Conservation (phyloP, 2,888 invertebrate genomes). For the Bellardia bayeri region DNA sequence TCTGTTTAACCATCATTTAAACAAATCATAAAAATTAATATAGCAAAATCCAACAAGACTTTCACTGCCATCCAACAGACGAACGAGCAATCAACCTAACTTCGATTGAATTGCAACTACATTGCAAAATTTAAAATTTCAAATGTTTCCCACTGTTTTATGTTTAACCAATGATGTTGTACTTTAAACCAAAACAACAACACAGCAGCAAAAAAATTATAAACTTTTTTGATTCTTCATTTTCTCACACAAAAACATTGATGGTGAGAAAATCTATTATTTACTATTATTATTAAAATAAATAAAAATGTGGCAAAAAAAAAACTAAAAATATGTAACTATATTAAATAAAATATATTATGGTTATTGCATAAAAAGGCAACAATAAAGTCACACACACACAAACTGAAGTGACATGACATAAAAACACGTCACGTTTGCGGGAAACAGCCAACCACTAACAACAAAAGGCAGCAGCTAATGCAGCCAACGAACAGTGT, state of each 20-base stretch:
- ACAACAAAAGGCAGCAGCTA: constrained; percentile 24
- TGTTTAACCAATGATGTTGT: neutral
- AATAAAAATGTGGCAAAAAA: constrained; percentile 14
- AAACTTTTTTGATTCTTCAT: constrained; percentile 28
- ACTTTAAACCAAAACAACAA: neutral
- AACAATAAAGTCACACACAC: constrained; percentile 19
- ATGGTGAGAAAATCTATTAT: constrained; percentile 68
- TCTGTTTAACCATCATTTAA: no score
- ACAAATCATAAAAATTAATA: no score
- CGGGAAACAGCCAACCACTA: constrained; percentile 53
- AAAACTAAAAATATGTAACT: neutral
- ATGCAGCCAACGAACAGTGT: neutral
- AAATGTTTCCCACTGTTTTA: constrained; percentile 30
- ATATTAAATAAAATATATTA: constrained; percentile 40
- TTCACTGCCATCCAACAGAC: neutral
- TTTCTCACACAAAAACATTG: constrained; percentile 54
- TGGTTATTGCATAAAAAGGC: constrained; percentile 34
- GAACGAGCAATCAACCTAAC: neutral
- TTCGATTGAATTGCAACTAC: neutral
- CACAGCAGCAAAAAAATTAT: neutral
- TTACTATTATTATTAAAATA: constrained; percentile 46
- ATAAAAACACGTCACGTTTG: constrained; percentile 69
- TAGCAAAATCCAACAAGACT: neutral
- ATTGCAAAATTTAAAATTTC: neutral
- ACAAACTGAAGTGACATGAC: constrained; percentile 52